Base-by-base conservation (phyloP, 1,140 invertebrate species). In the Caenorhabditis remanei region DNA sequence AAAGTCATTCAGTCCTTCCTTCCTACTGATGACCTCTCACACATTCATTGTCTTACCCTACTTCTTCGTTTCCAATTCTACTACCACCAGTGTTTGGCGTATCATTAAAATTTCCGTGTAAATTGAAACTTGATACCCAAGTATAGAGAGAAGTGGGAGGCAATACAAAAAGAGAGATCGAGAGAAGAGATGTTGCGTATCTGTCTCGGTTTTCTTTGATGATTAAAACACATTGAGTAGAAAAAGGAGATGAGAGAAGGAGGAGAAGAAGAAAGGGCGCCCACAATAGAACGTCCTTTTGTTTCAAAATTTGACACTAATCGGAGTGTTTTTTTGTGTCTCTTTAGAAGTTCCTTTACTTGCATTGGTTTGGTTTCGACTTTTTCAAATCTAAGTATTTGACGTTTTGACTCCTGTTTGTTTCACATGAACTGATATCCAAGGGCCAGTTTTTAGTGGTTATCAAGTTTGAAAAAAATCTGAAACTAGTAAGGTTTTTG, bases 111-210 rank as follows among this genome's bases (percentile, higher is more conserved):
- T 58, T 58, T 21, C 21, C n/a, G 56, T n/a, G 67, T 75, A 11
- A 75, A 75, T 75, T 75, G 67, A 75, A 75, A 75, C 67, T 46
- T 46, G 67, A 75, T 75, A 75, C 19, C 14, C 56, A 21, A 16
- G n/a, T 14, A 58, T 9, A 19, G 56, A 58, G n/a, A n/a, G n/a
- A 58, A 21, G 56, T 4, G 56, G 56, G 13, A 16, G 50, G 50
- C 50, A 53, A 9, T 53, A 53, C 50, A 53, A 53, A 11, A 50
- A 53, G 16, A 53, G 50, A 53, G 11, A 32, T 32, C 32, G 16
- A 53, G 16, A 53, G 50, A 16, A 58, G n/a, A 58, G n/a, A n/a
- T 16, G 32, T 67, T 41, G 63, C 63, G 41, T 24, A 75, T 75
- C 19, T 75, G 43, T 46, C 32, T 40, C 32, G 19, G 7, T 21